A percentile compares a stretch with the other conserved stretches of the same genome.
These are phyloP conservation scores for Podocnemis expansa DNA, from an alignment of 2,113 vertebrate genomes.

Conservation along the genomic window DNA sequence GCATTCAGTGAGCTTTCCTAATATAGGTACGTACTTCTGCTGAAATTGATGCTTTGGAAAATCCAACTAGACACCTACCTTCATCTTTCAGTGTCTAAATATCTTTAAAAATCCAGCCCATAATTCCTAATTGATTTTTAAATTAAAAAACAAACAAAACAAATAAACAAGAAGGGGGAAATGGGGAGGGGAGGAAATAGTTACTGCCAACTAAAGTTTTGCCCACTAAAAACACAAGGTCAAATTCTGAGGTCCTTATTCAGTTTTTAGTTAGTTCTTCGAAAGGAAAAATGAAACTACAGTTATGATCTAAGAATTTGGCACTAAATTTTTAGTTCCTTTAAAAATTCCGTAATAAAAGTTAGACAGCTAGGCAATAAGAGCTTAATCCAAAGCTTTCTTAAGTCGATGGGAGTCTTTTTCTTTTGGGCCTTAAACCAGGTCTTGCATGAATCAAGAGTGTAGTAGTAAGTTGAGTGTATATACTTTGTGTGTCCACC, in stretches of 20 bases:
- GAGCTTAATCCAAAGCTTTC: not conserved
- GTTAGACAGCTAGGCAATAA: not conserved
- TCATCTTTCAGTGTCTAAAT: not conserved
- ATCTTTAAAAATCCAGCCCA: not conserved
- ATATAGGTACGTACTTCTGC: not conserved
- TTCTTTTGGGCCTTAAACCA: not conserved
- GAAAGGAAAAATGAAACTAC: not conserved
- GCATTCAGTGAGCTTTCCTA: not conserved
- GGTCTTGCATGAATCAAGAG: rapidly evolving
- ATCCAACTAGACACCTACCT: not conserved
- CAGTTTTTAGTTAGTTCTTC: not conserved
- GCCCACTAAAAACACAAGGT: not conserved
- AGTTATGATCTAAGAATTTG: not conserved
- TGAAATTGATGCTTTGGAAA: not conserved
- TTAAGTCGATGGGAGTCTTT: rapidly evolving
- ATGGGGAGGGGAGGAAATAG: not conserved
- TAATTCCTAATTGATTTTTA: not conserved
- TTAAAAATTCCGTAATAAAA: not conserved
- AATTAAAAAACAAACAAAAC: no score
- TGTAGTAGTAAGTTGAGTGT: not conserved
- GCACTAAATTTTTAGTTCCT: not conserved
- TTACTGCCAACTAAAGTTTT: not conserved
- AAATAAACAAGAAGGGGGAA: not conserved
- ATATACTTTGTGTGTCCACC: not conserved
- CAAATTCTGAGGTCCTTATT: not conserved